A percentile compares a stretch with the other conserved stretches of the same genome.
These are phyloP conservation scores for Drosophila hawaiiensis DNA, from an alignment of 2,888 invertebrate species.

Conservation along the genomic window DNA sequence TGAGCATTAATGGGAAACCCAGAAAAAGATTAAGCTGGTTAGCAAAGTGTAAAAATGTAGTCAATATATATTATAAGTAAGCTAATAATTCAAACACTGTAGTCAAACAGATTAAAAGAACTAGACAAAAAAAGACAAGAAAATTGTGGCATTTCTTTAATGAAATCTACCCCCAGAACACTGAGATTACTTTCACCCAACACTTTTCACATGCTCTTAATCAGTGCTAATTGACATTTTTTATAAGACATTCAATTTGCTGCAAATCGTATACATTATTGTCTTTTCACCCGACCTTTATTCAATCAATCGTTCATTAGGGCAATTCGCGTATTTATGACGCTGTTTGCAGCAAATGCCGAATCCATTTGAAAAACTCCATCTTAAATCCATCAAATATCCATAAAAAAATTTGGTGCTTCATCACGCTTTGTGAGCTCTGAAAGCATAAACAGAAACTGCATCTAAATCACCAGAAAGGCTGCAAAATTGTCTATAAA, in stretches of 20 bases:
- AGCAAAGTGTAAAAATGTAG: constrained; percentile 14
- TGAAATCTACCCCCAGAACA: constrained; percentile 1
- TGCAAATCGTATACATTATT: constrained; percentile 30
- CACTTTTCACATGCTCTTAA: constrained; percentile 19
- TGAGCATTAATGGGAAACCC: constrained; percentile 39
- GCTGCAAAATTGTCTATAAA: constrained; percentile 71
- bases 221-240: constrained; percentile 30
- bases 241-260: constrained; percentile 39
- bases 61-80: constrained; percentile 1
- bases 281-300: constrained; percentile 35
- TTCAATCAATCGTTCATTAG: constrained; percentile 41
- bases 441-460: constrained; percentile 26
- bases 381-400: constrained; percentile 64
- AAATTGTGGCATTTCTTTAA: neutral
- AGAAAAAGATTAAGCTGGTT: constrained; percentile 4
- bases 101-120: neutral
- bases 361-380: constrained; percentile 27
- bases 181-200: constrained; percentile 26
- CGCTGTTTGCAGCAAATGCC: constrained; percentile 58
- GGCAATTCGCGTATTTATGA: constrained; percentile 64
- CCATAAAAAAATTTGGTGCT: constrained; percentile 54
- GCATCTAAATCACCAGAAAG: constrained; percentile 39
- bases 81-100: neutral
- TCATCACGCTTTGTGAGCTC: constrained; percentile 34
- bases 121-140: neutral